Conservation (phyloP, 2,113 vertebrate genomes). For the Otolemur garnettii region DNA sequence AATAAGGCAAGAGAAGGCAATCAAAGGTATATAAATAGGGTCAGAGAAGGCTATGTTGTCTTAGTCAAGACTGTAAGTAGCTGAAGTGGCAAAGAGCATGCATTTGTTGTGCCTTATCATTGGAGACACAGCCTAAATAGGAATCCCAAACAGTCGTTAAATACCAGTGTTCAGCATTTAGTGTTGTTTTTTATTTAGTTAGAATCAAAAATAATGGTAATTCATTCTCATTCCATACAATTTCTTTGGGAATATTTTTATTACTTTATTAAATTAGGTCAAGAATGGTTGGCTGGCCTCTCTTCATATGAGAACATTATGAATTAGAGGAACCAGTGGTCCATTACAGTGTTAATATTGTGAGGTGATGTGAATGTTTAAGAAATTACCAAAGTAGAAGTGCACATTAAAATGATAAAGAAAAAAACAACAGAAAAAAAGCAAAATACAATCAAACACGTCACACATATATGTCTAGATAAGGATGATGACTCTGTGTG, state of each 20-base stretch:
- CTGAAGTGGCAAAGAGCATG: background rate
- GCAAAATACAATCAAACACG: background rate
- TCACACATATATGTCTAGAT: constrained; percentile 7
- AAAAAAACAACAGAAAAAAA: background rate
- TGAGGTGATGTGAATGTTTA: constrained; percentile 26
- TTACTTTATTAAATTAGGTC: background rate
- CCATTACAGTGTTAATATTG: background rate
- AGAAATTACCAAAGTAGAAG: background rate
- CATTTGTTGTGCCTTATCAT: rapidly evolving
- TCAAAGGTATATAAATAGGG: no score
- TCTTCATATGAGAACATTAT: background rate
- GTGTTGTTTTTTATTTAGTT: background rate
- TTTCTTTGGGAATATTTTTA: constrained; percentile 19
- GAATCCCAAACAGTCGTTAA: background rate
- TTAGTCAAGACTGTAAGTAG: background rate
- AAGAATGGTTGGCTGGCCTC: background rate
- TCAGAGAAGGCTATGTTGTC: background rate
- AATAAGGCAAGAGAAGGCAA: no score
- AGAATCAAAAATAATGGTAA: background rate
- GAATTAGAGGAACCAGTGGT: background rate
- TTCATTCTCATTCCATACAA: background rate
- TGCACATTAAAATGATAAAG: background rate
- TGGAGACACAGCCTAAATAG: background rate
- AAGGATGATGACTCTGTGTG: constrained; percentile 57
- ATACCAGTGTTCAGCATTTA: background rate